phyloP scores from a whole-genome alignment of 2,888 invertebrate species.

The Patella ulyssiponensis region DNA sequence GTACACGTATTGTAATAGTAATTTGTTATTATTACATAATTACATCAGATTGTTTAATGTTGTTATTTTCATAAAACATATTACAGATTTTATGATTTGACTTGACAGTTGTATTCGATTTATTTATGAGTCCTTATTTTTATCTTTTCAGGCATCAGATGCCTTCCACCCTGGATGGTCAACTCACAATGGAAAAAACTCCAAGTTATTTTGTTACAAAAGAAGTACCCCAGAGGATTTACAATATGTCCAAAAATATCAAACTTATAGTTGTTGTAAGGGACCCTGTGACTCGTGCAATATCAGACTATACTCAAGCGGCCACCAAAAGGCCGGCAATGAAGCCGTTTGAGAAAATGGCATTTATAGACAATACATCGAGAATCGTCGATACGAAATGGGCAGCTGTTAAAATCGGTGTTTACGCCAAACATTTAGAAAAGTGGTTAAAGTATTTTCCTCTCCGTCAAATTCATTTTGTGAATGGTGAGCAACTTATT shows the following conservation, averaged over 20 bases:
- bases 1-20: too few species aligned
- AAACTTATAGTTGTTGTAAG: slow-evolving; percentile 88
- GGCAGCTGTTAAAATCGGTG: slow-evolving; percentile 82
- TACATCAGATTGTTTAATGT: too few species aligned
- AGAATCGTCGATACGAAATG: slow-evolving; percentile 84
- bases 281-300: slow-evolving; percentile 90
- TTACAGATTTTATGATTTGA: too few species aligned
- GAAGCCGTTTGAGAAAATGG: slow-evolving; percentile 58
- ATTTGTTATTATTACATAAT: too few species aligned
- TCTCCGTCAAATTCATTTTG: slow-evolving; percentile 84
- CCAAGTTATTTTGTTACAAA: slow-evolving; percentile 92
- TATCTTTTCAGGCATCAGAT: slow-evolving; percentile 80
- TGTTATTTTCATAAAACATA: too few species aligned
- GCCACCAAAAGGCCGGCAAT: slow-evolving; percentile 65
- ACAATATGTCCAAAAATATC: slow-evolving; percentile 86
- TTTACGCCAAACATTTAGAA: slow-evolving; percentile 86
- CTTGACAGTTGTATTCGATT: background rate
- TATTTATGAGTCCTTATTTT: slow-evolving; percentile 1
- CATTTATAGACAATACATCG: slow-evolving; percentile 79
- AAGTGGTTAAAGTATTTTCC: slow-evolving; percentile 90
- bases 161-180: slow-evolving; percentile 88
- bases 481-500: slow-evolving; percentile 89
- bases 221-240: slow-evolving; percentile 85
- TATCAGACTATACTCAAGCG: slow-evolving; percentile 91
- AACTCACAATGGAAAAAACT: slow-evolving; percentile 93